Evolutionary conservation across 2,797 vertebrate genomes (phyloP).

Genomic region (Aythya fuligula): DNA sequence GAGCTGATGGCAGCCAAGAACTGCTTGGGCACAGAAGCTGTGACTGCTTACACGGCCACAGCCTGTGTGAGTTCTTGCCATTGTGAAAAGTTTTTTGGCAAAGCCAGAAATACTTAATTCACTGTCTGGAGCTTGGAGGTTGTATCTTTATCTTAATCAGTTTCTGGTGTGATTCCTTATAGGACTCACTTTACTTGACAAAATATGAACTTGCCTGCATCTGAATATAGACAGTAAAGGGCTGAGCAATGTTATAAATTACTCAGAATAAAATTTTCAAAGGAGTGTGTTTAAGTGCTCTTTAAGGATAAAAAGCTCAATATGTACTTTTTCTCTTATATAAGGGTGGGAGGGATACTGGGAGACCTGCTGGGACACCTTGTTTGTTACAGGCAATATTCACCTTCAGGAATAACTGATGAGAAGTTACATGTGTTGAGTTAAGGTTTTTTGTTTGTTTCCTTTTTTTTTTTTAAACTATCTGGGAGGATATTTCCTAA

Average conservation of each 20-base stretch:
- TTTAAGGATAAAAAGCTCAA: not conserved
- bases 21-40: not conserved
- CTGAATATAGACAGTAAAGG: not conserved
- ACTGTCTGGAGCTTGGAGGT: not conserved
- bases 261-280: not conserved
- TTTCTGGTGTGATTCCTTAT: not conserved
- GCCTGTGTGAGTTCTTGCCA: not conserved
- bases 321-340: not conserved
- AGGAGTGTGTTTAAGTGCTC: not conserved
- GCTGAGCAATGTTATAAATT: not conserved
- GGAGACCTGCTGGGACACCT: not conserved
- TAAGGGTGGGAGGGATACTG: not conserved
- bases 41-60: rapidly evolving
- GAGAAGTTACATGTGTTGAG: not conserved
- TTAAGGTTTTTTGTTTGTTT: not conserved
- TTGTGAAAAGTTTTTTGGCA: not conserved
- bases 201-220: not conserved
- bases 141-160: rapidly evolving
- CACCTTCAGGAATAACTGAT: not conserved
- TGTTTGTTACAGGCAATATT: not conserved
- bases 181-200: not conserved
- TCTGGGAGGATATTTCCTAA: not conserved
- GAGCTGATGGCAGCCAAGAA: not conserved
- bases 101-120: not conserved
- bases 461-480: not conserved